phyloP scores from a whole-genome alignment of 2,797 vertebrate species.

The Scleropages formosus region DNA sequence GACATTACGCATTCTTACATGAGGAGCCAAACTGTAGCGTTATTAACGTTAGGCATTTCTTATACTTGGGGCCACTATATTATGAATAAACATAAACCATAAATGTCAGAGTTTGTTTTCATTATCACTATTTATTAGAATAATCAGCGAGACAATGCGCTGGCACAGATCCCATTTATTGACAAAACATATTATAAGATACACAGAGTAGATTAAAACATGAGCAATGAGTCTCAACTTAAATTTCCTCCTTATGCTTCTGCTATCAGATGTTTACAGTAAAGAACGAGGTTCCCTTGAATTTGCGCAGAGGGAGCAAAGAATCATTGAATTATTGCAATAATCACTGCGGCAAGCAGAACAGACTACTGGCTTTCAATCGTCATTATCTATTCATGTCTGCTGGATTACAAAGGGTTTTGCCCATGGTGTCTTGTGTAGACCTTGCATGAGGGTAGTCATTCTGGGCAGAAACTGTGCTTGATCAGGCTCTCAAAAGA shows the following conservation, averaged over 20 bases:
- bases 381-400: background rate
- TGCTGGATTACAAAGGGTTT: background rate
- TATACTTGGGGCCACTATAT: background rate
- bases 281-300: background rate
- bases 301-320: background rate
- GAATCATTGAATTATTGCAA: background rate
- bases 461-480: background rate
- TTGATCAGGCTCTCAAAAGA: background rate
- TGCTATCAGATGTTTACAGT: background rate
- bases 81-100: background rate
- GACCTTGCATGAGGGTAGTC: constrained; percentile 4
- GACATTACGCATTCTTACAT: background rate
- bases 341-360: background rate
- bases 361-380: too few species aligned
- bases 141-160: background rate
- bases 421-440: background rate
- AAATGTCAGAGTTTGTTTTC: background rate
- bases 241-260: background rate
- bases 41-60: background rate
- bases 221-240: too few species aligned
- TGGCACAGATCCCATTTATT: too few species aligned
- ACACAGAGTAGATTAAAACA: too few species aligned
- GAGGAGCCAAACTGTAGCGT: background rate
- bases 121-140: background rate
- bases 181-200: too few species aligned